Evolutionary conservation across 2,797 vertebrate species (phyloP).

Genomic region (Neostethus bicornis): DNA sequence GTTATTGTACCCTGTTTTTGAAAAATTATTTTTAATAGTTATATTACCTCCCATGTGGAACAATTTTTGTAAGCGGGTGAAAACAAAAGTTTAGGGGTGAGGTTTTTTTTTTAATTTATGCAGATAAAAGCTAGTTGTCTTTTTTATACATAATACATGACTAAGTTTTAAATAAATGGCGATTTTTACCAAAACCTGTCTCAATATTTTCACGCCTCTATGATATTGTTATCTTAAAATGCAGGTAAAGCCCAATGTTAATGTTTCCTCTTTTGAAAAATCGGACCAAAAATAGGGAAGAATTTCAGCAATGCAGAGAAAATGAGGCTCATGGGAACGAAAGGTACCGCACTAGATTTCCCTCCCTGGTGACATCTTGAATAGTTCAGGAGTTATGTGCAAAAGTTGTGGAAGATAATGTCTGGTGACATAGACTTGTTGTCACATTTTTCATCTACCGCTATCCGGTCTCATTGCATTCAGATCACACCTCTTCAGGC

Average conservation of each 20-base stretch:
- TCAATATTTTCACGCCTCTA: conserved; percentile 15
- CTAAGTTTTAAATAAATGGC: conserved; percentile 4
- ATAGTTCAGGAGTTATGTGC: conserved; percentile 64
- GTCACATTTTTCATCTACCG: conserved; percentile 64
- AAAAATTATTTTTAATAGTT: too few species aligned
- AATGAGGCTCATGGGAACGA: conserved; percentile 59
- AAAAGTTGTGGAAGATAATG: conserved; percentile 67
- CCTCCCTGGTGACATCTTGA: conserved; percentile 50
- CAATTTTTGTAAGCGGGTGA: too few species aligned
- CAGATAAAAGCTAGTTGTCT: conserved; percentile 4
- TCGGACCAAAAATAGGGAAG: conserved; percentile 35
- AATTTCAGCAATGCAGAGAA: conserved; percentile 56
- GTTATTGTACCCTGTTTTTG: too few species aligned
- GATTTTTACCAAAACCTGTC: conserved; percentile 8
- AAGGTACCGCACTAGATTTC: conserved; percentile 47
- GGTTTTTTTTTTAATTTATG: conserved; percentile 1
- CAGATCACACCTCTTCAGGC: conserved; percentile 67
- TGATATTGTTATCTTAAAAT: conserved; percentile 43
- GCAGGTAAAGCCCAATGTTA: conserved; percentile 56
- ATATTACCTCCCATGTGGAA: too few species aligned
- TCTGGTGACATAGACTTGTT: conserved; percentile 60
- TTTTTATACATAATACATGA: conserved; percentile 20
- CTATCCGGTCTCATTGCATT: conserved; percentile 61
- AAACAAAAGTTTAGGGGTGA: background rate
- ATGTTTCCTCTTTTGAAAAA: conserved; percentile 52